Conservation (phyloP, 2,888 invertebrate species). For the Dynastes tityus region DNA sequence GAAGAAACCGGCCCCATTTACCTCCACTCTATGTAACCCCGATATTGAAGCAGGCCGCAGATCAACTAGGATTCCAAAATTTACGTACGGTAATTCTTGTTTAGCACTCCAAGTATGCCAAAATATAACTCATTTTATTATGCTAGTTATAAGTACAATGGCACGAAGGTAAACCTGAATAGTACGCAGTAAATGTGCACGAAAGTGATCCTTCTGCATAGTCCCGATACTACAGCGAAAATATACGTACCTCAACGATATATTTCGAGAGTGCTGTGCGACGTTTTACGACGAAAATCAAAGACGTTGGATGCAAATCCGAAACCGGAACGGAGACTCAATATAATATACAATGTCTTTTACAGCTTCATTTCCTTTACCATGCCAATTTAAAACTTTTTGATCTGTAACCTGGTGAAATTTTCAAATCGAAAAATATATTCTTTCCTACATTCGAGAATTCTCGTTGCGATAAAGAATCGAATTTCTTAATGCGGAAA, state of each 20-base stretch:
- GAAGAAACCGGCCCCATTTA: too few relatives aligned
- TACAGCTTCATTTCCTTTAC: slow-evolving; percentile 24
- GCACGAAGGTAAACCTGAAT: too few relatives aligned
- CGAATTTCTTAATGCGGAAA: slow-evolving; percentile 42
- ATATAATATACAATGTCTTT: slow-evolving; percentile 24
- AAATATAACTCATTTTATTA: too few relatives aligned
- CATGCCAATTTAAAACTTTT: slow-evolving; percentile 35
- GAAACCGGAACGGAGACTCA: background rate
- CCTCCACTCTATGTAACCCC: too few relatives aligned
- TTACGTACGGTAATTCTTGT: too few relatives aligned
- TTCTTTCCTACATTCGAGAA: slow-evolving; percentile 5
- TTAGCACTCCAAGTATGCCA: too few relatives aligned
- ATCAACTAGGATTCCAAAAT: too few relatives aligned
- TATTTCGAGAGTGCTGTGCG: background rate
- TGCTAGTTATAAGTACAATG: too few relatives aligned
- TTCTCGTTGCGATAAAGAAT: slow-evolving; percentile 21
- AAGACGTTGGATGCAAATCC: slow-evolving; percentile 6
- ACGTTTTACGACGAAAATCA: background rate
- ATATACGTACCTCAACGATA: background rate
- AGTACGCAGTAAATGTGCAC: too few relatives aligned
- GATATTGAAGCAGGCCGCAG: too few relatives aligned
- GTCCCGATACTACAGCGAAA: too few relatives aligned
- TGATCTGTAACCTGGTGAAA: slow-evolving; percentile 32
- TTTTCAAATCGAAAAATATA: slow-evolving; percentile 30
- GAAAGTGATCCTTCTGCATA: too few relatives aligned